phyloP scores from a whole-genome alignment of 2,888 invertebrate genomes.

The Rotaria socialis region DNA sequence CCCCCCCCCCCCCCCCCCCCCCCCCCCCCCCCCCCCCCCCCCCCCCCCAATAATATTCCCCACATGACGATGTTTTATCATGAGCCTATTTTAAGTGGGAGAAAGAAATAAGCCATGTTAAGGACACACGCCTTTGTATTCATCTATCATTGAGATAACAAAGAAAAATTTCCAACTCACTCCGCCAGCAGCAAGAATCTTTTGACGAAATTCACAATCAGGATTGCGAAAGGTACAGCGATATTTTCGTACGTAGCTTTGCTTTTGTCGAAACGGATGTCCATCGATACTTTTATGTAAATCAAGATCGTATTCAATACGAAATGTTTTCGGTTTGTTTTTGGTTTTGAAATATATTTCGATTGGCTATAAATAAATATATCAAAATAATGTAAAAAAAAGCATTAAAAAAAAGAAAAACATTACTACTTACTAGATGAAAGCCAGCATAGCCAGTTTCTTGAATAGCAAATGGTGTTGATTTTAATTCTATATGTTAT shows the following conservation, averaged over 20 bases:
- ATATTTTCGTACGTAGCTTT: constrained; percentile 13
- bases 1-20: too few species aligned
- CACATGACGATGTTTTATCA: not conserved
- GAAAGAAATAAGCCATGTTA: not conserved
- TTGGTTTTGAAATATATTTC: constrained; percentile 34
- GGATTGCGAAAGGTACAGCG: constrained; percentile 15
- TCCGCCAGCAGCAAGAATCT: not conserved
- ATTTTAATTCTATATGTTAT: not conserved
- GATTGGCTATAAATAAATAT: not conserved
- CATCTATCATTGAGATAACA: not conserved
- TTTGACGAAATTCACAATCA: not conserved
- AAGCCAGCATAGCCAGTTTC: constrained; percentile 32
- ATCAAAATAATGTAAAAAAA: not conserved
- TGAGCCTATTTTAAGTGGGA: not conserved
- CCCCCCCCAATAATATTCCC: not conserved
- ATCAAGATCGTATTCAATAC: constrained; percentile 16
- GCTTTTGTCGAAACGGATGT: not conserved
- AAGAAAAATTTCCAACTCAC: not conserved
- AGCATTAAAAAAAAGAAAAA: not conserved
- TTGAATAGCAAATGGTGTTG: constrained; percentile 28
- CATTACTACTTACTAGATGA: not conserved
- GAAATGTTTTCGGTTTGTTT: not conserved
- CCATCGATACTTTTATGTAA: not conserved
- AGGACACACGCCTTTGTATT: not conserved
- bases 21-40: too few species aligned